Evolutionary conservation across 2,888 invertebrate species (phyloP), one percentile per base, ranked within the genome.

Genomic region (Platynereis dumerilii): DNA sequence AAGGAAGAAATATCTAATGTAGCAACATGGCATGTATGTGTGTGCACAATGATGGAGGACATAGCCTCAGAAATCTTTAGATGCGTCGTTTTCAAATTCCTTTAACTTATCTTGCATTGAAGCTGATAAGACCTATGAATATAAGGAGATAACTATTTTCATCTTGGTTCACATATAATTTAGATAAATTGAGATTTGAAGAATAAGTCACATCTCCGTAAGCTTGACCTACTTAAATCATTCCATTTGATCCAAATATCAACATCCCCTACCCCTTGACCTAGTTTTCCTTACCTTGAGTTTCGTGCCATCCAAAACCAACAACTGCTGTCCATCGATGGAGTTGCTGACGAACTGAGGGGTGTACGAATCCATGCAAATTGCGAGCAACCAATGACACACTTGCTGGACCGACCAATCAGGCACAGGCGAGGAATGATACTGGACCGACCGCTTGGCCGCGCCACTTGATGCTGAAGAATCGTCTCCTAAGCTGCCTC

Each of bases 241-340:
- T n/a, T n/a, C 12, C 34, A 34, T 34, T 34, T 34, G 34, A 34
- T 12, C 34, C 12, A 5, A 34, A 34, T 7, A 7, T 34, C 34
- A 34, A 34, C 34, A 34, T 34, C 12, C 34, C 12, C 12, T 12
- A 55, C 55, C 2, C 17, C 17, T 20, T 17, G 27, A 17, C 17
- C 17, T 55, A 27, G 26, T 24, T 45, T 61, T 24, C 10, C 68
- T 66, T 69, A 86, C 87, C 84, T 97, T 98, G 72, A 98, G 90
- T 85, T 94, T 95, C 65, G 92, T 90, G 0, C 95, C 93, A 81
- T 96, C 95, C 62, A 98, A 87, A 70, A 92, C 90, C 55, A 98
- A 86, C 64, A 98, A 87, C 61, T 92, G 90, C 42, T 90, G 88
- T 24, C 98, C 98, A 83, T 92, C 93, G 60, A 98, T 53, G 1